Percentiles rank a stretch among this genome's conserved stretches.
phyloP scores from a whole-genome alignment of 1,140 invertebrate species.

The Campodea augens region DNA sequence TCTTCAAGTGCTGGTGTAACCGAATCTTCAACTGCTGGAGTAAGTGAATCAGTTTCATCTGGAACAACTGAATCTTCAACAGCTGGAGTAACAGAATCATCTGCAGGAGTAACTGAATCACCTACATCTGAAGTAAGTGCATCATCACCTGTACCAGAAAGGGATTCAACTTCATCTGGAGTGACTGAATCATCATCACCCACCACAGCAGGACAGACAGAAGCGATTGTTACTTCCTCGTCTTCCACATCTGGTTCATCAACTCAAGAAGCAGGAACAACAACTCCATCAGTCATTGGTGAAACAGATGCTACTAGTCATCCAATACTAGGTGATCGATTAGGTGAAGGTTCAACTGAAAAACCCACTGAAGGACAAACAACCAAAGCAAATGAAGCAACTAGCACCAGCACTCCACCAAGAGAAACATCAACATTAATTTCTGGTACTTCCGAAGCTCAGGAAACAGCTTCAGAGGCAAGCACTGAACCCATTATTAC shows the following conservation, averaged over 20 bases:
- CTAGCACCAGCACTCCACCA: no score
- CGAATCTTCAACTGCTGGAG: constrained; percentile 9
- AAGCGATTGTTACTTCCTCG: no score
- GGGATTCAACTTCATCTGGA: constrained; percentile 1
- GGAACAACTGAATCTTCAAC: constrained; percentile 16
- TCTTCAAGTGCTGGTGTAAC: constrained; percentile 1
- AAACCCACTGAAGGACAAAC: constrained; percentile 2
- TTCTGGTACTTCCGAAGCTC: not conserved
- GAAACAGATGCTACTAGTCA: constrained; percentile 10
- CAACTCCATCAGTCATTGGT: constrained; percentile 7
- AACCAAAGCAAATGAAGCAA: constrained; percentile 13
- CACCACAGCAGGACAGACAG: not conserved
- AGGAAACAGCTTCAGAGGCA: not conserved
- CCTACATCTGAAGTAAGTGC: constrained; percentile 10
- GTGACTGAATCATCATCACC: not conserved
- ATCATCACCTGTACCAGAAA: constrained; percentile 8
- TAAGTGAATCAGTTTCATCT: constrained; percentile 13
- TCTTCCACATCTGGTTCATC: no score
- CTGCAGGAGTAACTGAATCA: constrained; percentile 13
- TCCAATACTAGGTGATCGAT: no score
- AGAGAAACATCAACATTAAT: constrained; percentile 9
- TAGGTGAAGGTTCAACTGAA: no score
- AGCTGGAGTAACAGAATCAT: constrained; percentile 16
- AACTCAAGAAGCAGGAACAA: constrained; percentile 5
- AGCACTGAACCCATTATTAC: not conserved